Evolutionary conservation across 2,113 vertebrate genomes (phyloP), one percentile per base, ranked within the genome.

Genomic region (Ptilorrhoa leucosticta): DNA sequence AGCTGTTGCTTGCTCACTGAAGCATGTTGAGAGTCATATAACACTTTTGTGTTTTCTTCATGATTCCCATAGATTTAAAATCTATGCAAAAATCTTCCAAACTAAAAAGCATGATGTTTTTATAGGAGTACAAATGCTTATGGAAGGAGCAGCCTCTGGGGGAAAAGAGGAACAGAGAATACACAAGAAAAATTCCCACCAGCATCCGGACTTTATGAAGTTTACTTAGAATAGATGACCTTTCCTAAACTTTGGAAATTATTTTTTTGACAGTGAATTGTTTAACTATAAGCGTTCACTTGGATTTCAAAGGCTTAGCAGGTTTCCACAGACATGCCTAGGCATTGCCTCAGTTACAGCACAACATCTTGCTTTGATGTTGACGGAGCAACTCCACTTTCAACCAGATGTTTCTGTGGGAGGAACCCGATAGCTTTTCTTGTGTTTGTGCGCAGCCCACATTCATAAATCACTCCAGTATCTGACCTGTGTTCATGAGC

Each of bases 1-100:
- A 87, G 28, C 9, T 45, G 47, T 17, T 63, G 42, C 26, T 70
- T 76, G 28, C 20, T 76, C n/a, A 47, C 5, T 23, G 68, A 45
- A 80, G 56, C 11, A 2, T 4, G 3, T 1, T 4, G 2, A 1
- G 1, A 89, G 9, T 10, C 42, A 35, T 12, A 31, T 6, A 30
- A 17, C 1, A 2, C 47, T 75, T 81, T 3, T 23, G 9, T 3
- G 7, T 21, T 69, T 82, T 56, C n/a, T 68, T 91, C 48, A 31
- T 0, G 0, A n/a, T 64, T 60, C 53, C 40, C 28, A 44, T 0
- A 28, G 15, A 53, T 26, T n/a, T 79, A 27, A 72, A 88, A 85
- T n/a, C n/a, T n/a, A n/a, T n/a, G n/a, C n/a, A n/a, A 85, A 37
- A 44, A 53, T 35, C 12, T 87, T 65, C 40, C 18, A 77, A 63